phyloP scores from a whole-genome alignment of 2,113 vertebrate species.

The Ptychochromis oligacanthus region DNA sequence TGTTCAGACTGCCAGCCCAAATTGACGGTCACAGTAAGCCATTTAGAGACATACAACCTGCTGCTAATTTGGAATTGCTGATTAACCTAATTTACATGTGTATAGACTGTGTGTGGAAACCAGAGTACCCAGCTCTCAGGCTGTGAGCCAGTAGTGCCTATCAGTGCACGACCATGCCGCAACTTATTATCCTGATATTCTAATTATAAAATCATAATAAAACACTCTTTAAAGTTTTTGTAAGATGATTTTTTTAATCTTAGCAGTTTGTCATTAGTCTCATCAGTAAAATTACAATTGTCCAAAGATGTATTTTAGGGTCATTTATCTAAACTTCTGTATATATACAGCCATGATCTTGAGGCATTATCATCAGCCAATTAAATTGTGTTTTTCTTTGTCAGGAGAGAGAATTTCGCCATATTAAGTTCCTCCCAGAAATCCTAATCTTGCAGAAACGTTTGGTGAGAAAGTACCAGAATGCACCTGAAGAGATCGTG shows the following conservation, averaged over 20 bases:
- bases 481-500: constrained; percentile 67
- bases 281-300: not conserved
- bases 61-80: not conserved
- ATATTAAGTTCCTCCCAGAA: constrained; percentile 86
- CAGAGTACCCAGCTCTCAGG: not conserved
- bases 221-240: not conserved
- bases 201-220: not conserved
- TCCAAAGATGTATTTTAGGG: not conserved
- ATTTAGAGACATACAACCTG: not conserved
- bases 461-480: constrained; percentile 88
- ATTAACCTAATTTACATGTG: not conserved
- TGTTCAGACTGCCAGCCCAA: not conserved
- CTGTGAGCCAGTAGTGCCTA: no score
- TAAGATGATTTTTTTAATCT: no score
- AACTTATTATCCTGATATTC: not conserved
- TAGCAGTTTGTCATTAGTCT: not conserved
- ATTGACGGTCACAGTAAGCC: not conserved
- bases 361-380: not conserved
- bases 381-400: not conserved
- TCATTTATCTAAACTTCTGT: not conserved
- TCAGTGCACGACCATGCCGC: no score
- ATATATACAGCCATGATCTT: not conserved
- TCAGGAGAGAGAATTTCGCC: constrained; percentile 86
- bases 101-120: not conserved
- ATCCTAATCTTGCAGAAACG: constrained; percentile 84